These are phyloP conservation scores for Phalacrocorax aristotelis DNA, from an alignment of 2,113 vertebrate species.

Conservation along the genomic window DNA sequence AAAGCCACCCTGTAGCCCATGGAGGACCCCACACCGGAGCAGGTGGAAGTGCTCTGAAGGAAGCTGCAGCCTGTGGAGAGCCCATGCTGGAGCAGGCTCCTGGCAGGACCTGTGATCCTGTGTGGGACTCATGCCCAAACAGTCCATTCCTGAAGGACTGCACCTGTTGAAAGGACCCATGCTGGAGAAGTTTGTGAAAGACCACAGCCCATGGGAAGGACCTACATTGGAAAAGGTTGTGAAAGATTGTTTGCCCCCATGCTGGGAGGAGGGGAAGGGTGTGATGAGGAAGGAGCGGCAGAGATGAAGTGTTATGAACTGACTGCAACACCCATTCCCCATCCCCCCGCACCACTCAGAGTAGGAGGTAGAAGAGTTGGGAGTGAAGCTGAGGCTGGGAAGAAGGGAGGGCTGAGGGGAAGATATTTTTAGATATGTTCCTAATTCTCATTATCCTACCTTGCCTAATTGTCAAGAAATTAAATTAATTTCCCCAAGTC, in stretches of 20 bases:
- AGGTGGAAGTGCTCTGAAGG: neutral
- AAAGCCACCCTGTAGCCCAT: neutral
- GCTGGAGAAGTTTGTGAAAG: neutral
- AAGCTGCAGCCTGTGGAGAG: neutral
- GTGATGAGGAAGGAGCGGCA: neutral
- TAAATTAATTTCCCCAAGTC: neutral
- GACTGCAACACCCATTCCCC: neutral
- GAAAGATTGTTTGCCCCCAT: neutral
- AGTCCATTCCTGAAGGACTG: neutral
- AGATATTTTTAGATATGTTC: neutral
- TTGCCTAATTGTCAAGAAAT: neutral
- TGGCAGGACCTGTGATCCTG: neutral
- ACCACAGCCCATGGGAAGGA: neutral
- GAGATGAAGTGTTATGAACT: neutral
- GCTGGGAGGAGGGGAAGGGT: neutral
- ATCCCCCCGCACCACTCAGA: neutral
- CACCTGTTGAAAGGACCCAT: neutral
- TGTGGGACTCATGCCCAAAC: rapidly evolving
- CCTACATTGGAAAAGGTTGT: neutral
- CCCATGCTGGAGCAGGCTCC: neutral
- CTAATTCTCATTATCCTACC: neutral
- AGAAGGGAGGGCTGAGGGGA: neutral
- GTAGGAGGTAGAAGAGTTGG: neutral
- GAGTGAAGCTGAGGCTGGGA: neutral
- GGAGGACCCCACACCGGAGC: neutral